phyloP scores from a whole-genome alignment of 1,140 invertebrate genomes.

The Heterodera schachtii region DNA sequence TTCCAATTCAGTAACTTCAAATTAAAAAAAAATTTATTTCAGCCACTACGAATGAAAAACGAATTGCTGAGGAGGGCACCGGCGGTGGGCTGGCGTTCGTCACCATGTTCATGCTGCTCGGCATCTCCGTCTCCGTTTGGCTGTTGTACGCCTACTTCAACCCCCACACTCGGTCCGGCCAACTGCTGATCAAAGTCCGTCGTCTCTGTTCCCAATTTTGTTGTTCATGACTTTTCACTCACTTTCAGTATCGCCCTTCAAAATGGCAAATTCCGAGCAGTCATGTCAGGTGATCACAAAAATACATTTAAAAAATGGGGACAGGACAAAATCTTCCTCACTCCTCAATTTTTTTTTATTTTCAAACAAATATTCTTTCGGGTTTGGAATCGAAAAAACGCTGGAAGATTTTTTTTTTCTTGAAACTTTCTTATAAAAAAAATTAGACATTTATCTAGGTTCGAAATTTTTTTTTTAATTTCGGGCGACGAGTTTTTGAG shows the following conservation, averaged over 20 bases:
- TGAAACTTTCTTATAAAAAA: no score
- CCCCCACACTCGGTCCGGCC: constrained; percentile 89
- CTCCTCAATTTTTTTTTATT: no score
- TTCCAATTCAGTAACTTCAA: not conserved
- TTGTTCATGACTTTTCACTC: constrained; percentile 32
- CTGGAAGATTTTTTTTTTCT: no score
- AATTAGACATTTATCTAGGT: no score
- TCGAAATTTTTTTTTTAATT: no score
- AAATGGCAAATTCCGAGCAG: constrained; percentile 79
- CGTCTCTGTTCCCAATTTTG: not conserved
- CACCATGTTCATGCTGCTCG: constrained; percentile 74
- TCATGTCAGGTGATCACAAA: constrained; percentile 62
- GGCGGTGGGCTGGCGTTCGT: constrained; percentile 72
- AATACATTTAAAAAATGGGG: constrained; percentile 58
- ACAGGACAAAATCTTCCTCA: no score
- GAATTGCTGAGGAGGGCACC: constrained; percentile 13
- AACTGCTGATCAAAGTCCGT: constrained; percentile 89
- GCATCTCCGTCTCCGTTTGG: constrained; percentile 75
- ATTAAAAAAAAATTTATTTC: not conserved
- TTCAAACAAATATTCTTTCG: no score
- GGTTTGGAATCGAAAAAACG: no score
- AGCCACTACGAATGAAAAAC: not conserved
- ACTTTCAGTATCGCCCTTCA: constrained; percentile 84
- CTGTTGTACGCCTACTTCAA: constrained; percentile 89
- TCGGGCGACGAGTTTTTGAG: no score